A percentile compares a stretch with the other conserved stretches of the same genome.
phyloP scores from a whole-genome alignment of 2,797 vertebrate genomes.

The Sibirionetta formosa region DNA sequence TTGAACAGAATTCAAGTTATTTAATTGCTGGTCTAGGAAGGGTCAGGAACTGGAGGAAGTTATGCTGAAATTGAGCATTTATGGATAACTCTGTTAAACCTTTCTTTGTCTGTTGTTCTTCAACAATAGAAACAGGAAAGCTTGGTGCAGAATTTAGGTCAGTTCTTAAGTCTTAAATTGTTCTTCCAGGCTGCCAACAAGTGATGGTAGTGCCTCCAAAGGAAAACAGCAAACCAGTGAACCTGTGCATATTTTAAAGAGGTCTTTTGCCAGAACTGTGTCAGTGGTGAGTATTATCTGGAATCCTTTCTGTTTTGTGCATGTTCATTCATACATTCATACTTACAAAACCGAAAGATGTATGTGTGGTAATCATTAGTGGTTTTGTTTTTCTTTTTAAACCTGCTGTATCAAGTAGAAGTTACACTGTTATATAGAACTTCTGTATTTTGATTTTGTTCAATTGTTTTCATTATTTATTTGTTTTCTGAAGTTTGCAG shows the following conservation, averaged over 20 bases:
- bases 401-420: neutral
- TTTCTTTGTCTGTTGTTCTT: neutral
- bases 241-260: conserved; percentile 97
- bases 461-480: neutral
- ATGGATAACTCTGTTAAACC: neutral
- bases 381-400: neutral
- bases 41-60: neutral
- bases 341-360: neutral
- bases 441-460: neutral
- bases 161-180: conserved; percentile 2
- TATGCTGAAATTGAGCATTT: neutral
- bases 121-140: neutral
- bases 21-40: neutral
- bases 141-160: neutral
- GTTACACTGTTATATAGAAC: neutral
- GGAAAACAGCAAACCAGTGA: conserved; percentile 98
- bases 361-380: neutral
- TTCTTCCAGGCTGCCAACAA: conserved; percentile 92
- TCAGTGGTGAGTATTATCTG: conserved; percentile 89
- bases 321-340: neutral
- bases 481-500: neutral
- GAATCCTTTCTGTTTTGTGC: neutral
- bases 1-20: neutral
- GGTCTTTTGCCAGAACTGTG: conserved; percentile 97
- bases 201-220: conserved; percentile 96